phyloP scores from a whole-genome alignment of 2,888 invertebrate genomes.

The Melanostoma scalare region DNA sequence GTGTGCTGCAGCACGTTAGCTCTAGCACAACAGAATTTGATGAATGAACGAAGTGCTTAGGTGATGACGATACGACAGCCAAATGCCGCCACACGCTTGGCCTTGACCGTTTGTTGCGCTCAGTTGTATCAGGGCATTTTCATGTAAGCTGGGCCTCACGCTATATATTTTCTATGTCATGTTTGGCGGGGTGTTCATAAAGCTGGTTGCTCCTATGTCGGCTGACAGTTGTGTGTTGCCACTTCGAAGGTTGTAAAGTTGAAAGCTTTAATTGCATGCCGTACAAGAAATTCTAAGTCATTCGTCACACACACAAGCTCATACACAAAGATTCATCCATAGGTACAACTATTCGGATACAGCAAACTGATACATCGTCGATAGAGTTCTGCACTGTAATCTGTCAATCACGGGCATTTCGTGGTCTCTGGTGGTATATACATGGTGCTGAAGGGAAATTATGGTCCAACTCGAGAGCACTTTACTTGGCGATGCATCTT shows the following conservation, averaged over 20 bases:
- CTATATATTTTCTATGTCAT: conserved; percentile 55
- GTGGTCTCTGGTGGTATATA: conserved; percentile 25
- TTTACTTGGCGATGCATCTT: conserved; percentile 43
- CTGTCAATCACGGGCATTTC: conserved; percentile 67
- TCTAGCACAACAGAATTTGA: conserved; percentile 46
- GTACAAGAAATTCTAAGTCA: conserved; percentile 63
- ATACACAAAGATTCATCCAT: background rate
- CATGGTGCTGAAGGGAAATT: conserved; percentile 61
- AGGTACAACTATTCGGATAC: conserved; percentile 19
- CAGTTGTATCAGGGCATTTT: conserved; percentile 43
- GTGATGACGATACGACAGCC: conserved; percentile 56
- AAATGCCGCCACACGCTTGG: conserved; percentile 53
- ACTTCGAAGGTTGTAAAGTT: conserved; percentile 64
- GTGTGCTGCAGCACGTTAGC: conserved; percentile 23
- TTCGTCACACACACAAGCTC: conserved; percentile 53
- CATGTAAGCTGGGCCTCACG: conserved; percentile 45
- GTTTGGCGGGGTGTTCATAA: conserved; percentile 63
- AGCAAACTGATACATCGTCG: conserved; percentile 44
- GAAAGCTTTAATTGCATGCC: conserved; percentile 68
- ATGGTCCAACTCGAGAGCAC: conserved; percentile 43
- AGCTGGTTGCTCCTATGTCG: conserved; percentile 42
- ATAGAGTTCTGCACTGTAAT: conserved; percentile 67
- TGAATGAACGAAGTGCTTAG: conserved; percentile 47
- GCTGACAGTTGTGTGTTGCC: conserved; percentile 42
- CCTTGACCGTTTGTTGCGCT: conserved; percentile 62